A percentile compares a stretch with the other conserved stretches of the same genome.
These are phyloP conservation scores for Delichon dasypus DNA, from an alignment of 2,797 vertebrate genomes.

Conservation along the genomic window DNA sequence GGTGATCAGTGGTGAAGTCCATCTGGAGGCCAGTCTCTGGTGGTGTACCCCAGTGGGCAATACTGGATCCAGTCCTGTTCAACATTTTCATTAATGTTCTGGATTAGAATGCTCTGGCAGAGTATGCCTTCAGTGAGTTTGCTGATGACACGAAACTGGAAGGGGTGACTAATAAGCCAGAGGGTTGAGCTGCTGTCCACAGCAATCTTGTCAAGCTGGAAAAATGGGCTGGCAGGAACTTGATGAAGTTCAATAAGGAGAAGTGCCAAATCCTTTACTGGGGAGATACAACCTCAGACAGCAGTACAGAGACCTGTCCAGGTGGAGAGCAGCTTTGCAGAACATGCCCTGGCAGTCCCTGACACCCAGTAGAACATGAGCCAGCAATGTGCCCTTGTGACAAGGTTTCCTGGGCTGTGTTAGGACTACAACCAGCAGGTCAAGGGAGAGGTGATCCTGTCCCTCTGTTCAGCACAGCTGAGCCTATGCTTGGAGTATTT, in stretches of 20 bases:
- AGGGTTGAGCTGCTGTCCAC: neutral
- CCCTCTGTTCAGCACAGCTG: neutral
- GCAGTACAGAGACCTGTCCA: neutral
- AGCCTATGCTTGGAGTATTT: neutral
- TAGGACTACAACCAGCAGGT: neutral
- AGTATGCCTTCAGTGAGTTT: neutral
- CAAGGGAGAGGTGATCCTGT: neutral
- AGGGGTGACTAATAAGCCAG: neutral
- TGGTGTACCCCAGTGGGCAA: neutral
- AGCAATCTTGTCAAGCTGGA: neutral
- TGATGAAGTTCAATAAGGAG: neutral
- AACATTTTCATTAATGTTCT: neutral
- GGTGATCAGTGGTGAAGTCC: neutral
- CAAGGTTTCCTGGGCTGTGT: neutral
- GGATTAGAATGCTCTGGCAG: neutral
- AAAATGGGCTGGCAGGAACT: neutral
- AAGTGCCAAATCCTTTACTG: neutral
- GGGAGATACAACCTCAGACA: neutral
- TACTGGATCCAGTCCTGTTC: neutral
- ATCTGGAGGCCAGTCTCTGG: neutral
- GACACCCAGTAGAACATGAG: neutral
- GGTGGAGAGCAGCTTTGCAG: neutral
- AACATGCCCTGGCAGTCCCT: accelerated
- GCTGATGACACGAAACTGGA: neutral
- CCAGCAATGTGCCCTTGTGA: neutral